Base-by-base conservation (phyloP, 2,888 invertebrate genomes). In the Saturnia pavonia region DNA sequence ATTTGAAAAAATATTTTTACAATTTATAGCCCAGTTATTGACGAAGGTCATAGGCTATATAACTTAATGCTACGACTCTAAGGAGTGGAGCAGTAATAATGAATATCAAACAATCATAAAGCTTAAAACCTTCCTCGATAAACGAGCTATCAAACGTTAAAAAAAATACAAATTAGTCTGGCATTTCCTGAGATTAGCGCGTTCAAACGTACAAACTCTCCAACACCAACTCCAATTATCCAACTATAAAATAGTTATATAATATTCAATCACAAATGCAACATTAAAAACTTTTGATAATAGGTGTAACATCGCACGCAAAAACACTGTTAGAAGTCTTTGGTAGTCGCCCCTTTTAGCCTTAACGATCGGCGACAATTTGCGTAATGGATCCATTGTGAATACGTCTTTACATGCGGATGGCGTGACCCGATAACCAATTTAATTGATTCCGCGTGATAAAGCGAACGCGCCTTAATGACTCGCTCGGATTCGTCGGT, bases 351-450 rank as follows among this genome's bases (percentile, higher is more conserved):
- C 40, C 67, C 63, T 51, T 48, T 68, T 51, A 67, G 34, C 66
- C 63, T 74, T 88, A 88, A 89, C 87, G 87, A 87, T 82, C 79
- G 84, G 78, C 76, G 84, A 90, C 91, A 92, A 92, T 92, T 92
- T 91, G 86, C 86, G 89, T 92, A 93, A 94, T 94, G 92, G 89
- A 88, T 85, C 88, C 80, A 91, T 92, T 93, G 94, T 92, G 85
- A 77, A 76, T 72, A 78, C 81, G 82, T 76, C 88, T 89, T 91
- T 91, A 92, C 88, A 87, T 79, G 81, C 83, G 85, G 83, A 88
- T 93, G 84, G 91, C 92, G 92, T 91, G 92, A 83, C 82, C 77
- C 81, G 82, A 78, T 82, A 79, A 77, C 80, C 81, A 75, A 79
- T 83, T 82, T 87, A 88, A 88, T 90, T 89, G 86, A 88, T 86